A percentile compares a stretch with the other conserved stretches of the same genome.
These are phyloP conservation scores for Mactra quadrangularis DNA, from an alignment of 1,140 invertebrate species.

Conservation along the genomic window DNA sequence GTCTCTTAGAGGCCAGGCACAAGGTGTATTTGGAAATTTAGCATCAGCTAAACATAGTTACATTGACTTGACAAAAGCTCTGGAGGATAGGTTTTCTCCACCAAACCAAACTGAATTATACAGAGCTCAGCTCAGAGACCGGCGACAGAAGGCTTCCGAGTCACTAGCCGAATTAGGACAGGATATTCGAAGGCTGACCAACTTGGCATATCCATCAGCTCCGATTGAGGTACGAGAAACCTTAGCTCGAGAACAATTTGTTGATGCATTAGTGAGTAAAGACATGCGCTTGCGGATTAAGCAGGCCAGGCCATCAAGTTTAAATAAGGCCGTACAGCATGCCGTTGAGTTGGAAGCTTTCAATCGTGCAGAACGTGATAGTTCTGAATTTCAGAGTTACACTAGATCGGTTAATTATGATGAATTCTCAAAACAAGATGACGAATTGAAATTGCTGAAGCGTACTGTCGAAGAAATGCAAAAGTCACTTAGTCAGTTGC, in stretches of 20 bases:
- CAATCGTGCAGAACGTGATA: not conserved
- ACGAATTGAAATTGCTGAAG: not conserved
- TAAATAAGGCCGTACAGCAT: conserved; percentile 12
- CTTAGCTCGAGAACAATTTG: conserved; percentile 5
- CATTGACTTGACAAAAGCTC: not conserved
- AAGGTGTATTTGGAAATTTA: conserved; percentile 34
- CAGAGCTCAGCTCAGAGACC: conserved; percentile 15
- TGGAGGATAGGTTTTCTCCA: conserved; percentile 14
- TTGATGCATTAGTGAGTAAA: conserved; percentile 1
- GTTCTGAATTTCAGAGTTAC: not conserved
- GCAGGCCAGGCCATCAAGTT: not conserved
- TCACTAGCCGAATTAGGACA: conserved; percentile 9
- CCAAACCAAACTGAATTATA: conserved; percentile 30
- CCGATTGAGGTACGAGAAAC: conserved; percentile 7
- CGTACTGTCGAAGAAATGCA: not conserved
- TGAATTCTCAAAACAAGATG: not conserved
- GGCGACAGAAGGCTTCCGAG: not conserved
- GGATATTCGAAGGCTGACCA: conserved; percentile 21
- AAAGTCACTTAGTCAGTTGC: not conserved
- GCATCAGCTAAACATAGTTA: not conserved
- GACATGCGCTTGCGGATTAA: conserved; percentile 19
- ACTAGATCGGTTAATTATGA: not conserved
- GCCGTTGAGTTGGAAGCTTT: conserved; percentile 33
- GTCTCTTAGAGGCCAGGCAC: conserved; percentile 28
- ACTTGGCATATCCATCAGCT: conserved; percentile 25